phyloP scores from a whole-genome alignment of 2,113 vertebrate genomes.

The Heterotilapia buettikoferi region DNA sequence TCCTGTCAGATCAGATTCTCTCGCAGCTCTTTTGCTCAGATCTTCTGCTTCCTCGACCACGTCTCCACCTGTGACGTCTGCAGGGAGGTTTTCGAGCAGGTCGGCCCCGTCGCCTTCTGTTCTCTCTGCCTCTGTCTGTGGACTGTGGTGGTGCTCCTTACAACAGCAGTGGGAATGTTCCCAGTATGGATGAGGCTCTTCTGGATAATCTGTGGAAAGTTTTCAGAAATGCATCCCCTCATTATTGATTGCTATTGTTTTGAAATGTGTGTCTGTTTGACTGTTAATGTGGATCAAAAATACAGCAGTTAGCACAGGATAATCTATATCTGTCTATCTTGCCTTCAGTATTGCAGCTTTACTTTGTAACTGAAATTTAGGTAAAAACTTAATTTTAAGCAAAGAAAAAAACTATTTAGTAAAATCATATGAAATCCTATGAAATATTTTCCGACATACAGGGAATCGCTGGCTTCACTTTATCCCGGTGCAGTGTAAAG shows the following conservation, averaged over 20 bases:
- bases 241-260: neutral
- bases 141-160: neutral
- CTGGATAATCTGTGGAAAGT: constrained; percentile 75
- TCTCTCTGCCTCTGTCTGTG: neutral
- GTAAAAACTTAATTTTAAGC: neutral
- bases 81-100: constrained; percentile 32
- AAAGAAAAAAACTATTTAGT: neutral
- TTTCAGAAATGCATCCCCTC: neutral
- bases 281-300: neutral
- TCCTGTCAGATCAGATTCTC: neutral
- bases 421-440: neutral
- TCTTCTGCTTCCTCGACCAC: constrained; percentile 49
- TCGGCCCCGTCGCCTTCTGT: neutral
- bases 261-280: neutral
- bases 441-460: neutral
- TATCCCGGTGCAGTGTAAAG: neutral
- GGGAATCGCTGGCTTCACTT: neutral
- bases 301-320: neutral
- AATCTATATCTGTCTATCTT: neutral
- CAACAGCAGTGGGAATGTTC: constrained; percentile 65
- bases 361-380: neutral
- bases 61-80: constrained; percentile 21
- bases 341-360: neutral
- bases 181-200: constrained; percentile 77
- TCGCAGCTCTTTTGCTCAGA: neutral